Evolutionary conservation across 2,797 vertebrate genomes (phyloP).

Genomic region (Falco peregrinus): DNA sequence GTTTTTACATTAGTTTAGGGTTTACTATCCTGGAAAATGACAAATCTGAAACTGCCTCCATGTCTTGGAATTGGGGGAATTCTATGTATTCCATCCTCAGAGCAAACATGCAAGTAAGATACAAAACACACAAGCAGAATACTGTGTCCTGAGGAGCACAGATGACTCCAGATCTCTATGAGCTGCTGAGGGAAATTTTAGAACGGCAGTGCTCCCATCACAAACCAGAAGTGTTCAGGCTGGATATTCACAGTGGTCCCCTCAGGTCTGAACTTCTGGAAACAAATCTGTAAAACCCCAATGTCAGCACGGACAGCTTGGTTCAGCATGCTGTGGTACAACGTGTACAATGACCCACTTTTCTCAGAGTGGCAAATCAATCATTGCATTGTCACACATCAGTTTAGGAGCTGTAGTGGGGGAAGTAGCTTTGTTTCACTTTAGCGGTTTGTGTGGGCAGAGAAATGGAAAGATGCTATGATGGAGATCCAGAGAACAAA

Average conservation of each 20-base stretch:
- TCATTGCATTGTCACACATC: conserved; percentile 67
- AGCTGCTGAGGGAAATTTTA: conserved; percentile 1
- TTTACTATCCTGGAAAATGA: neutral
- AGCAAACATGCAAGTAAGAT: neutral
- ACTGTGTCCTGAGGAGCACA: neutral
- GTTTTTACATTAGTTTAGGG: neutral
- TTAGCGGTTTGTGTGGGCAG: conserved; percentile 70
- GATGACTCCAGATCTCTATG: neutral
- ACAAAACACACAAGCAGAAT: neutral
- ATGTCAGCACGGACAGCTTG: neutral
- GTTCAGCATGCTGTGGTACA: conserved; percentile 25
- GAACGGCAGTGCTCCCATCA: neutral
- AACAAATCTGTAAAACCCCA: conserved; percentile 8
- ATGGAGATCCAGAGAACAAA: conserved; percentile 58
- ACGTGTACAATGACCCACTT: conserved; percentile 51
- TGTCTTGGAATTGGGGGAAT: neutral
- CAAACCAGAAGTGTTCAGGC: neutral
- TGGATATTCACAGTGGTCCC: neutral
- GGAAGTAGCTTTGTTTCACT: conserved; percentile 70
- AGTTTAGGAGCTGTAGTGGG: conserved; percentile 44
- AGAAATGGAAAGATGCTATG: conserved; percentile 61
- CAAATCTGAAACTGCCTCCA: neutral
- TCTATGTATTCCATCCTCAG: neutral
- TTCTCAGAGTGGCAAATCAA: conserved; percentile 62
- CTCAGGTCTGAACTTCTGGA: conserved; percentile 39